These are phyloP conservation scores for Xyliphius kryptos DNA, from an alignment of 2,113 vertebrate genomes.

Conservation along the genomic window DNA sequence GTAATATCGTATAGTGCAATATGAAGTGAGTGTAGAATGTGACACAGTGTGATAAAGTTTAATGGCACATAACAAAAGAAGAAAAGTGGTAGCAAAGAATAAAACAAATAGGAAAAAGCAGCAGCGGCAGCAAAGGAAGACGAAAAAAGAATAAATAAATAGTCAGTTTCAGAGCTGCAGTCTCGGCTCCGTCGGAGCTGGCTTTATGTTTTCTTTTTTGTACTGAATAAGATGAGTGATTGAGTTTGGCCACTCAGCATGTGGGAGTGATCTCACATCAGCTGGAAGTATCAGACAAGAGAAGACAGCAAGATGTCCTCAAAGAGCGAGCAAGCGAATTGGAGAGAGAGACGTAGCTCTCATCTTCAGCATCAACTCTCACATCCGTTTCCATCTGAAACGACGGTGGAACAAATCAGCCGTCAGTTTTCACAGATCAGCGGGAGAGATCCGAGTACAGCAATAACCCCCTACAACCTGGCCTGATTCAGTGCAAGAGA, in stretches of 20 bases:
- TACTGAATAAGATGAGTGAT: constrained; percentile 7
- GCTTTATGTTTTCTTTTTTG: not conserved
- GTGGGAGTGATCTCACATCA: constrained; percentile 16
- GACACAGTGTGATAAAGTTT: too few relatives aligned
- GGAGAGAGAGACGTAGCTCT: constrained; percentile 12
- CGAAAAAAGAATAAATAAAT: too few relatives aligned
- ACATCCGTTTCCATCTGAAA: constrained; percentile 20
- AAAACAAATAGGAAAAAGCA: too few relatives aligned
- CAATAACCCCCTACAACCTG: not conserved
- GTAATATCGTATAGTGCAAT: too few relatives aligned
- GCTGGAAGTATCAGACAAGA: constrained; percentile 15
- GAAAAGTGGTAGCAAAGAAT: too few relatives aligned
- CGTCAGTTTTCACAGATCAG: constrained; percentile 22
- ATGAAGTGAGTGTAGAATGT: too few relatives aligned
- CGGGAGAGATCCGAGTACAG: not conserved
- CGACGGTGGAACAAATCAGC: constrained; percentile 20
- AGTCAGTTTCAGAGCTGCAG: too few relatives aligned
- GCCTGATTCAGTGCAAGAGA: not conserved
- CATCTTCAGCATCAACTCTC: constrained; percentile 13
- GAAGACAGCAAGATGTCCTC: constrained; percentile 26
- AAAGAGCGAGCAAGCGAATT: constrained; percentile 16
- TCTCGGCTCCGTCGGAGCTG: not conserved
- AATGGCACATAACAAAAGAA: too few relatives aligned
- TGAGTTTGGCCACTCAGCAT: constrained; percentile 25
- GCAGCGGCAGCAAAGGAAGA: too few relatives aligned